These are phyloP conservation scores for Coptodon rendalli DNA, from an alignment of 2,113 vertebrate species.

Conservation along the genomic window DNA sequence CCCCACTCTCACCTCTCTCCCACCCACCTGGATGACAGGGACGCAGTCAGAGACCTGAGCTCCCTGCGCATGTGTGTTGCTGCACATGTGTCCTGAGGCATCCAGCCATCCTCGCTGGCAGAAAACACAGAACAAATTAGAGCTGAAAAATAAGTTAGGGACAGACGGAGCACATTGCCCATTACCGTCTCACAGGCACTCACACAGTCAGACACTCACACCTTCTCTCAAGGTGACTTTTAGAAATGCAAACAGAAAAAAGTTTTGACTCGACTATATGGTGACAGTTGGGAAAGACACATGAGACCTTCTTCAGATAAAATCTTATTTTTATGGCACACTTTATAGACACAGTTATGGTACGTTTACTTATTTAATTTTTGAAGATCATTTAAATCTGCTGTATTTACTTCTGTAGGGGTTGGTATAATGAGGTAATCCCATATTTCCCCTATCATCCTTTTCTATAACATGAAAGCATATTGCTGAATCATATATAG, in stretches of 20 bases:
- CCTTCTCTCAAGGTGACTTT: slow-evolving; percentile 27
- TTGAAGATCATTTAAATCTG: neutral
- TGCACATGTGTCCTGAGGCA: slow-evolving; percentile 11
- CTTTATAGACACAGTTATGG: neutral
- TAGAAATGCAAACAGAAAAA: neutral
- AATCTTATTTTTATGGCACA: neutral
- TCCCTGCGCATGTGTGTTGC: neutral
- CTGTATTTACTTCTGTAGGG: neutral
- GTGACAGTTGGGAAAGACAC: neutral
- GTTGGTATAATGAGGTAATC: neutral
- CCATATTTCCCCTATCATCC: neutral
- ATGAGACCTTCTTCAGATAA: neutral
- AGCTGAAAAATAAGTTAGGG: slow-evolving; percentile 14
- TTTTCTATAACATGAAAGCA: neutral
- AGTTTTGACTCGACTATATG: neutral
- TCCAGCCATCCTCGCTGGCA: slow-evolving; percentile 2
- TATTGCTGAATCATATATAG: neutral
- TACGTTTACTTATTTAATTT: neutral
- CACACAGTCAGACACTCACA: neutral
- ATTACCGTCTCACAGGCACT: neutral
- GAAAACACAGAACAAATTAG: slow-evolving; percentile 33
- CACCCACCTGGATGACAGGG: neutral
- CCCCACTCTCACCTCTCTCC: neutral
- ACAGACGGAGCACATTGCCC: neutral
- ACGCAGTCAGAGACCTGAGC: neutral